These are phyloP conservation scores for Notospermus geniculatus DNA, from an alignment of 1,140 invertebrate species.

Conservation along the genomic window DNA sequence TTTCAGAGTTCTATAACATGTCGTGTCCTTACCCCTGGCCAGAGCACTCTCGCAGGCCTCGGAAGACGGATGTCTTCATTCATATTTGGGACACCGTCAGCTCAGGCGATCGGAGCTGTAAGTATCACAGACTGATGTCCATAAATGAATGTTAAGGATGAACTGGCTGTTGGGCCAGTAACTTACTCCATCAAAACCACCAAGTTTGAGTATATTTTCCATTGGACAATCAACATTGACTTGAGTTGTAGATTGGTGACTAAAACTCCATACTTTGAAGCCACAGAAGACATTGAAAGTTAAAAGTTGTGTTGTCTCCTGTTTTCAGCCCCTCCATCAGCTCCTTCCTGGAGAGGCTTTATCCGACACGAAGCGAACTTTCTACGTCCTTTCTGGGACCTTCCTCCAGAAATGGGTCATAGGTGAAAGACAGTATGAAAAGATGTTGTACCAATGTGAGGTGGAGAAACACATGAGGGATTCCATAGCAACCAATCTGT, in stretches of 20 bases:
- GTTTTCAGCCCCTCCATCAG: conserved; percentile 1
- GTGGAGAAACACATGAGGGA: conserved; percentile 65
- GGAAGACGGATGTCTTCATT: conserved; percentile 79
- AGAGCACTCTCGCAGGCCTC: conserved; percentile 85
- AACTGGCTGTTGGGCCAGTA: no score
- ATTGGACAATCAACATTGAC: no score
- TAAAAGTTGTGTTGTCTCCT: no score
- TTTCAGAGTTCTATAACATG: conserved; percentile 63
- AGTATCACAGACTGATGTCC: conserved; percentile 37
- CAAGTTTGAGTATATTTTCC: no score
- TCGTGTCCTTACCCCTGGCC: conserved; percentile 70
- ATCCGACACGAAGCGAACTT: conserved; percentile 55
- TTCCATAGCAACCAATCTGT: conserved; percentile 62
- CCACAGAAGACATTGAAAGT: no score
- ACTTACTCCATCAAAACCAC: no score
- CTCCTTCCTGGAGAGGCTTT: conserved; percentile 48
- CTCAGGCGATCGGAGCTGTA: conserved; percentile 74
- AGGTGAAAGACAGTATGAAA: conserved; percentile 49
- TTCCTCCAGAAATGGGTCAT: conserved; percentile 71
- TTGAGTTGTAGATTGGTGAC: no score
- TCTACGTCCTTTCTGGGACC: conserved; percentile 68
- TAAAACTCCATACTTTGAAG: no score
- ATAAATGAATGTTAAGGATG: no score
- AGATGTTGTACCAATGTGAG: conserved; percentile 65
- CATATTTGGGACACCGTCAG: conserved; percentile 76